phyloP scores from a whole-genome alignment of 2,113 vertebrate species.

The Alethe diademata region DNA sequence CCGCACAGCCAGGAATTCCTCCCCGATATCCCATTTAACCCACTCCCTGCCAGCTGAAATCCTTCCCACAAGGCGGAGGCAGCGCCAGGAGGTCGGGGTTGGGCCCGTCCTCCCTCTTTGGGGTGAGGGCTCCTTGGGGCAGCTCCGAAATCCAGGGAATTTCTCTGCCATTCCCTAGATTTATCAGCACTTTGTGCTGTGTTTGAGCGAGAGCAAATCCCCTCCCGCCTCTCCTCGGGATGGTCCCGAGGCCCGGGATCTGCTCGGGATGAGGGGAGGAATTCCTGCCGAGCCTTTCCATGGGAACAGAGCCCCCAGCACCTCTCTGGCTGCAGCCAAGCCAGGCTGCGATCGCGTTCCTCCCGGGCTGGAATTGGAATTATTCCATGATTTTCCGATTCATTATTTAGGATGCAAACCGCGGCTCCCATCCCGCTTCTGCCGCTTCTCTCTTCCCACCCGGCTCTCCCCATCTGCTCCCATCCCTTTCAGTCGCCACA shows the following conservation, averaged over 20 bases:
- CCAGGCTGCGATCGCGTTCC: neutral
- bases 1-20: neutral
- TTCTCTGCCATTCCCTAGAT: neutral
- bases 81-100: fast-evolving
- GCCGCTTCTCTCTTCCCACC: neutral
- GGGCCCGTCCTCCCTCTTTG: fast-evolving
- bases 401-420: neutral
- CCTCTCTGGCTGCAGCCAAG: neutral
- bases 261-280: neutral
- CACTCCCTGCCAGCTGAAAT: neutral
- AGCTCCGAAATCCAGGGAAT: neutral
- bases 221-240: neutral
- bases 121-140: neutral
- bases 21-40: neutral
- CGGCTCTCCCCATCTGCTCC: neutral
- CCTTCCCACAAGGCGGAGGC: neutral
- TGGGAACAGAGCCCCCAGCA: neutral
- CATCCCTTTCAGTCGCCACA: fast-evolving
- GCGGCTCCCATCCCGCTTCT: neutral
- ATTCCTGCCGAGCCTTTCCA: neutral
- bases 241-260: neutral
- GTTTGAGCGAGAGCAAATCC: neutral
- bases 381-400: neutral
- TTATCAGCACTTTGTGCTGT: neutral
- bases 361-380: neutral